Percentiles rank a stretch among this genome's conserved stretches.
These are phyloP conservation scores for Ormyrus rosae DNA, from an alignment of 2,888 invertebrate species.

Conservation along the genomic window DNA sequence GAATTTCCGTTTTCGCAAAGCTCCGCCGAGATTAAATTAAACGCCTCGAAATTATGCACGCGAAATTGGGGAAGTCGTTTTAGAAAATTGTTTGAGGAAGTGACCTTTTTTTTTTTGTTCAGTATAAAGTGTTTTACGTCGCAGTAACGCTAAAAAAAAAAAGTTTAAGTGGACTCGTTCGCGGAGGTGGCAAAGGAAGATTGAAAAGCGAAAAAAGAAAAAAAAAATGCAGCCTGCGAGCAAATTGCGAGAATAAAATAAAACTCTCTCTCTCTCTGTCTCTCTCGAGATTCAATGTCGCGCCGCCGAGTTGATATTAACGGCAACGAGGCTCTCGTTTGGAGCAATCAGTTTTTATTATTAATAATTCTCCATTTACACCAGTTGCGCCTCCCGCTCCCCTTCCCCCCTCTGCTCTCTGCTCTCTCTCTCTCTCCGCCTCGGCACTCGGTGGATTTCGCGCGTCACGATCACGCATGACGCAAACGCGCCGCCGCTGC, in stretches of 20 bases:
- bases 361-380: constrained; percentile 67
- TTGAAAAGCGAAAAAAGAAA: background rate
- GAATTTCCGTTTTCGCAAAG: too few relatives aligned
- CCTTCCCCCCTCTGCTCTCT: background rate
- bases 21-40: too few relatives aligned
- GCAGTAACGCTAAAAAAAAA: too few relatives aligned
- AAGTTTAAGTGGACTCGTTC: too few relatives aligned
- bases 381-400: constrained; percentile 47
- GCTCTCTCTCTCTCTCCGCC: too few relatives aligned
- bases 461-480: constrained; percentile 6
- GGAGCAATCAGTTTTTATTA: constrained; percentile 67
- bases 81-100: too few relatives aligned
- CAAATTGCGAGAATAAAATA: too few relatives aligned
- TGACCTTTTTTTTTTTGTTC: too few relatives aligned
- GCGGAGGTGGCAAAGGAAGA: background rate
- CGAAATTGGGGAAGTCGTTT: too few relatives aligned
- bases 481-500: constrained; percentile 1
- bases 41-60: too few relatives aligned
- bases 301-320: constrained; percentile 12
- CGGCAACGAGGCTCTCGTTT: constrained; percentile 57
- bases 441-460: background rate
- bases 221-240: background rate
- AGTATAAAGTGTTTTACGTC: too few relatives aligned
- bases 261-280: too few relatives aligned
- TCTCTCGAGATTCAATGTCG: constrained; percentile 13